Evolutionary conservation across 2,888 invertebrate species (phyloP).

Genomic region (Agriotes lineatus): DNA sequence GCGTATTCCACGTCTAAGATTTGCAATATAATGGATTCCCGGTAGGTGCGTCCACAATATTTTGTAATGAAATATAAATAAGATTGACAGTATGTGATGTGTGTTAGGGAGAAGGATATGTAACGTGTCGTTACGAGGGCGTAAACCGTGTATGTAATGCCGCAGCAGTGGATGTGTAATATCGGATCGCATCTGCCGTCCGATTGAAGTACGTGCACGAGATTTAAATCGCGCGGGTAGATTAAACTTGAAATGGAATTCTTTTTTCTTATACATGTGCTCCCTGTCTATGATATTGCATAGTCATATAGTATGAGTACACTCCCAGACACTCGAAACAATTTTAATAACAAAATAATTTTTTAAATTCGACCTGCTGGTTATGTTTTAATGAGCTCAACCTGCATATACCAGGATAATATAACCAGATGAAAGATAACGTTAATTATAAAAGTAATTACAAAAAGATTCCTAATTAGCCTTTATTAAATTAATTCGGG

Average conservation of each 20-base stretch:
- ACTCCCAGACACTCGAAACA: conserved; percentile 36
- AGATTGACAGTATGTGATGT: conserved; percentile 46
- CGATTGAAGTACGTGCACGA: conserved; percentile 61
- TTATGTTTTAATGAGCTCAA: no score
- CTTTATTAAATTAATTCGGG: no score
- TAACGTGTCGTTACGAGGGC: conserved; percentile 53
- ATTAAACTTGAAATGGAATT: conserved; percentile 60
- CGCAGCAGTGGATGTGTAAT: conserved; percentile 54
- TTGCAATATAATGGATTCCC: no score
- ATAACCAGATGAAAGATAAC: no score
- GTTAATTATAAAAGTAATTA: no score
- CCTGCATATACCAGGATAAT: no score
- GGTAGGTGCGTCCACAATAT: no score
- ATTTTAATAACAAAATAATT: not conserved
- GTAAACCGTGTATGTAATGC: conserved; percentile 59
- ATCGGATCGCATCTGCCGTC: conserved; percentile 62
- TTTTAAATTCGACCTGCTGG: no score
- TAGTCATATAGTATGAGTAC: conserved; percentile 54
- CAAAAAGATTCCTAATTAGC: no score
- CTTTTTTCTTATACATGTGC: conserved; percentile 60
- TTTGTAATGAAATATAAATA: conserved; percentile 46
- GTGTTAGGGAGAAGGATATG: conserved; percentile 39
- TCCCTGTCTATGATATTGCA: conserved; percentile 56
- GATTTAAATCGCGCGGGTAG: conserved; percentile 60
- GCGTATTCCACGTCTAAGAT: no score